Conservation (phyloP, 64 coral and sea anemone species). For the Montipora efflorescens region DNA sequence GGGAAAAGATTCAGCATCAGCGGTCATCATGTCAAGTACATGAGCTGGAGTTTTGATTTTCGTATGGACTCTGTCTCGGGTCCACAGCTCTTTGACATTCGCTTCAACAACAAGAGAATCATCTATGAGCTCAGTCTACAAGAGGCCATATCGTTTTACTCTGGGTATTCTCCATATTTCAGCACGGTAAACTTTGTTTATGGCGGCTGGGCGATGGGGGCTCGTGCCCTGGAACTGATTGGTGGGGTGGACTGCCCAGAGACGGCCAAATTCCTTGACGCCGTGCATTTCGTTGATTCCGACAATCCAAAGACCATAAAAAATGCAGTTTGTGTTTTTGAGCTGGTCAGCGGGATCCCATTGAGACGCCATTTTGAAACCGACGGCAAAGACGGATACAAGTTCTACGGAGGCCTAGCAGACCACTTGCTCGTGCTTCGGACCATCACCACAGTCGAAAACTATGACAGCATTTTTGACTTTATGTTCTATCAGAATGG, state of each 20-base stretch:
- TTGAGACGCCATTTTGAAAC: constrained; percentile 62
- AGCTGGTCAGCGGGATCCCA: constrained; percentile 60
- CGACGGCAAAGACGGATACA: constrained; percentile 19
- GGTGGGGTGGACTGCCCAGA: constrained; percentile 49
- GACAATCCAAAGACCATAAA: background rate
- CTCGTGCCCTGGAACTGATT: constrained; percentile 16
- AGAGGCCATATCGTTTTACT: constrained; percentile 58
- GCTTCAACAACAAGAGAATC: constrained; percentile 37
- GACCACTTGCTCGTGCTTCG: constrained; percentile 42
- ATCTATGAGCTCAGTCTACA: constrained; percentile 64
- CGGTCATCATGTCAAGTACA: constrained; percentile 43
- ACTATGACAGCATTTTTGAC: constrained; percentile 68
- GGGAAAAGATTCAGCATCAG: constrained; percentile 62
- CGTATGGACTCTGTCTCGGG: constrained; percentile 52
- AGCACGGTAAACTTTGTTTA: constrained; percentile 28
- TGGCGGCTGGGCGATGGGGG: constrained; percentile 30
- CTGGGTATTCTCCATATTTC: constrained; percentile 28
- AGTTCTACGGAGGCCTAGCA: constrained; percentile 52
- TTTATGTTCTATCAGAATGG: constrained; percentile 83
- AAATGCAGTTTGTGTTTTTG: constrained; percentile 61
- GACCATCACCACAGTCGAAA: constrained; percentile 53
- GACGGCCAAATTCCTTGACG: constrained; percentile 56
- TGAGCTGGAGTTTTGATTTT: constrained; percentile 71
- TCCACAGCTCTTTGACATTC: constrained; percentile 55
- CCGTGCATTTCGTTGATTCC: constrained; percentile 13